Percentiles rank a stretch among this genome's conserved stretches.
Conservation (phyloP, 2,797 vertebrate species). For the Alauda arvensis region DNA sequence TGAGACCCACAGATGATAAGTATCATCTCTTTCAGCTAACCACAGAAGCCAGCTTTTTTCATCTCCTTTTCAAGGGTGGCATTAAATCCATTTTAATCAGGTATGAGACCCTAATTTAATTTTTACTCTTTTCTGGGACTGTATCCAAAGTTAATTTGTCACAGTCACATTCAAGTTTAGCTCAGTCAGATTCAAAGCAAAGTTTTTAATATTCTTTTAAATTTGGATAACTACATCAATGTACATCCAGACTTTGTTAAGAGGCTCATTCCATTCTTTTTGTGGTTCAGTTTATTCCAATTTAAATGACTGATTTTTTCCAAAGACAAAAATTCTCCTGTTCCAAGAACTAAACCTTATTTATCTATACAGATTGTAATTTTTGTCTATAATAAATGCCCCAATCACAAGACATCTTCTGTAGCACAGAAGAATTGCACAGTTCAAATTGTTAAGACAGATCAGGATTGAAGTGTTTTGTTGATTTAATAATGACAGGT, state of each 20-base stretch:
- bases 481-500: background rate
- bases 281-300: background rate
- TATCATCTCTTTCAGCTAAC: background rate
- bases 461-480: background rate
- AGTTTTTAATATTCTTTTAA: conserved; percentile 21
- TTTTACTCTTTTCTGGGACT: conserved; percentile 29
- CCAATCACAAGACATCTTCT: background rate
- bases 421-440: background rate
- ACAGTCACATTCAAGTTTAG: conserved; percentile 10
- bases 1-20: background rate
- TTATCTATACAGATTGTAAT: background rate
- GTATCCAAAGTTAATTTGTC: conserved; percentile 32
- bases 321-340: background rate
- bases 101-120: conserved; percentile 28
- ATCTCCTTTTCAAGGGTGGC: background rate
- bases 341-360: background rate
- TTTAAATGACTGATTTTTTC: background rate
- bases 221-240: background rate
- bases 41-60: background rate
- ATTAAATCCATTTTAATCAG: conserved; percentile 45
- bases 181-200: background rate
- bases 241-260: background rate
- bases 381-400: background rate
- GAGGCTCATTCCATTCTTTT: background rate
- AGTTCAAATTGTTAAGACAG: background rate